phyloP scores from a whole-genome alignment of 2,888 invertebrate genomes.

The Octonoba sinensis region DNA sequence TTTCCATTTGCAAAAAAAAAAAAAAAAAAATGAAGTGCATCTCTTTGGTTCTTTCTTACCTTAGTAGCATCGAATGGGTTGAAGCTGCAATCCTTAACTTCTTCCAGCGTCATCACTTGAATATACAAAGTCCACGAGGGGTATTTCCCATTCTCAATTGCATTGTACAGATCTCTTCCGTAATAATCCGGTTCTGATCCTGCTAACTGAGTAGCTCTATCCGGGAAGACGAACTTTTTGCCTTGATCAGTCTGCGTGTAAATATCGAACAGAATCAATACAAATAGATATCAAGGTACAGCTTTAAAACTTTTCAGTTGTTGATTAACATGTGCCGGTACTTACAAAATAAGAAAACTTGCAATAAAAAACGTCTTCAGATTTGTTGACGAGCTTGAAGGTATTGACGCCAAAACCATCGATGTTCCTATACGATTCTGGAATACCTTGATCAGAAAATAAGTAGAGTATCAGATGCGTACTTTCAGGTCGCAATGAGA shows the following conservation, averaged over 20 bases:
- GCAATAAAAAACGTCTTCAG: constrained; percentile 81
- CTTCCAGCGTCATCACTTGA: constrained; percentile 86
- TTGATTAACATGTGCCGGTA: not conserved
- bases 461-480: constrained; percentile 86
- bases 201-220: constrained; percentile 79
- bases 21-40: too few relatives aligned
- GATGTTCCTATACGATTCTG: constrained; percentile 93
- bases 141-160: constrained; percentile 79
- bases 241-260: constrained; percentile 83
- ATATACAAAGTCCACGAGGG: constrained; percentile 84
- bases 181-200: constrained; percentile 89
- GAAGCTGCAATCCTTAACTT: constrained; percentile 83
- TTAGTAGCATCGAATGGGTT: constrained; percentile 97
- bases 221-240: constrained; percentile 82
- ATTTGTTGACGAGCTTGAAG: constrained; percentile 87
- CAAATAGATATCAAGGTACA: too few relatives aligned
- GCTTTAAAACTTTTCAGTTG: too few relatives aligned
- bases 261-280: too few relatives aligned
- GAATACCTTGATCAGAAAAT: constrained; percentile 93
- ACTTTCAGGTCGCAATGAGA: constrained; percentile 87
- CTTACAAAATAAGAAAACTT: constrained; percentile 90
- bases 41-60: constrained; percentile 71
- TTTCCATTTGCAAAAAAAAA: too few relatives aligned
- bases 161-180: constrained; percentile 89
- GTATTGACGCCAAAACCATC: constrained; percentile 96